Percentiles rank a stretch among this genome's conserved stretches.
Conservation (phyloP, 2,888 invertebrate species). For the Eurois occulta region DNA sequence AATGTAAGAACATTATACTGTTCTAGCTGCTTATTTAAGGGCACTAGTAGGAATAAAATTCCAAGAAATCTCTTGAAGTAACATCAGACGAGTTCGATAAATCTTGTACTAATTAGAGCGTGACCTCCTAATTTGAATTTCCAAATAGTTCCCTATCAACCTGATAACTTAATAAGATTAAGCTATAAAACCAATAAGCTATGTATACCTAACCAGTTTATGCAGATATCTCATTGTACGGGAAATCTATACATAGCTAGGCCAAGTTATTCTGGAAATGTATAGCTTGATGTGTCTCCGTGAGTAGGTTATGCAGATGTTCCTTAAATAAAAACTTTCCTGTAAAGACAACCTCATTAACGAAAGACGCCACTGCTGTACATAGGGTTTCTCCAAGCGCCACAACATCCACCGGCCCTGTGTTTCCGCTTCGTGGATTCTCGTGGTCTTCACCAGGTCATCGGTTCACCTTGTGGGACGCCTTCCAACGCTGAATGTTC, state of each 20-base stretch:
- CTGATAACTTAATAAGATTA: background rate
- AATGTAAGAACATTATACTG: conserved; percentile 23
- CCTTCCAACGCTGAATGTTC: background rate
- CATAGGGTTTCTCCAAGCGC: background rate
- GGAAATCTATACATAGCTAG: no score
- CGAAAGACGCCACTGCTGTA: background rate
- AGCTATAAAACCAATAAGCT: no score
- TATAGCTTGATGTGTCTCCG: no score
- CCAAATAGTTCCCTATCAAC: background rate
- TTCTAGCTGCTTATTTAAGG: conserved; percentile 3
- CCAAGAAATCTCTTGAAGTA: background rate
- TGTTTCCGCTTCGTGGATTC: background rate
- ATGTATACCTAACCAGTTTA: no score
- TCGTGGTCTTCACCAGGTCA: background rate
- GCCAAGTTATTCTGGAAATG: no score
- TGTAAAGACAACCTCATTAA: background rate
- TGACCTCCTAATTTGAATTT: background rate
- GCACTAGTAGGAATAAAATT: background rate
- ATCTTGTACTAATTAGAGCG: background rate
- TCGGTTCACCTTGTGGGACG: background rate
- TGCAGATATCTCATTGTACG: no score
- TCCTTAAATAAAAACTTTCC: background rate
- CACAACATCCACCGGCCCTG: background rate
- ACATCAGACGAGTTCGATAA: background rate
- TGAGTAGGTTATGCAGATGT: background rate